Base-by-base conservation (phyloP, 1,140 invertebrate species). In the Drosophila micromelanica region DNA sequence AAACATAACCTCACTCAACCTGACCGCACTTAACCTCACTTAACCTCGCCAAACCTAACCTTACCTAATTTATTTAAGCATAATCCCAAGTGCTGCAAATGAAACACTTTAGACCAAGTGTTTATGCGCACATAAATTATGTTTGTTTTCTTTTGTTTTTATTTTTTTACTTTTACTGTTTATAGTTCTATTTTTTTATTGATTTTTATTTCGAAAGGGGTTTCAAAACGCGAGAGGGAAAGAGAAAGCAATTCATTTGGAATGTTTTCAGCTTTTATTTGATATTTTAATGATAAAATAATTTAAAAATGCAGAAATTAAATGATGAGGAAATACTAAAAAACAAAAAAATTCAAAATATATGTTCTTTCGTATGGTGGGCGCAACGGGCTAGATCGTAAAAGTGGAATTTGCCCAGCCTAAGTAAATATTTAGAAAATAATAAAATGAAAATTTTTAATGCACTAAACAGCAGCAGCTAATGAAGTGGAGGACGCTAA, bases 351-450 rank as follows among this genome's bases (percentile, higher is more conserved):
- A 30, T 8, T n/a, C n/a, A n/a, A n/a, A n/a, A n/a, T n/a, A 45
- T n/a, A 46, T 35, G 30, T 15, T 37, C 15, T 43, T 60, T 43
- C 43, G 46, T 37, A 60, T 60, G 56, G 38, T 20, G 40, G 20
- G 32, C 32, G 32, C 32, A 35, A 35, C 8, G 32, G 40, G 7
- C 9, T n/a, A 11, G 17, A 49, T 86, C 82, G 78, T 86, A 81
- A 87, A 87, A 63, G 82, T 61, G 56, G 49, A 75, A 76, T 76
- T 82, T 52, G 32, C 48, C 59, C 67, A 73, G 52, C 48, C 56
- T 60, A 61, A 75, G 78, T 81, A 86, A 86, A 87, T 86, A 87
- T 86, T 87, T 86, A 86, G 65, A 86, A 78, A 86, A 78, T 86
- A 86, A 78, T 86, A 72, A 81, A 81, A 86, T 40, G 45, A 80